Conservation (phyloP, 2,797 vertebrate genomes). For the Myoxocephalus aenaeus region DNA sequence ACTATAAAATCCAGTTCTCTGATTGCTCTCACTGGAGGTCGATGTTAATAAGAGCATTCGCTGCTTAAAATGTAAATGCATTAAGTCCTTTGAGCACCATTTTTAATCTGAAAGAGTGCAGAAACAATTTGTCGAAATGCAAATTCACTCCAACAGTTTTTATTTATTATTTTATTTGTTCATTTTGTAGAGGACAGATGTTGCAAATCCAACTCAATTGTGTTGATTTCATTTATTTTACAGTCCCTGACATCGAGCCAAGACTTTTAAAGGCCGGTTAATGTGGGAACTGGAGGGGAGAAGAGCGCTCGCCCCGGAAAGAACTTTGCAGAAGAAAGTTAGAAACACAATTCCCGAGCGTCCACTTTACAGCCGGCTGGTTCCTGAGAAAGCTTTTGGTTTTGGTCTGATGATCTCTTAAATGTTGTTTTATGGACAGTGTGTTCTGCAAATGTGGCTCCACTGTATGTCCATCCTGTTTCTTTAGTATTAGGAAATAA, state of each 20-base stretch:
- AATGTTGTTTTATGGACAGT: constrained; percentile 36
- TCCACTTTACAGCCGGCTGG: constrained; percentile 49
- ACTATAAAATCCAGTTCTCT: not conserved
- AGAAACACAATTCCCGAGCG: constrained; percentile 43
- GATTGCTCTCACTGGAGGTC: not conserved
- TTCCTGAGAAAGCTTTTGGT: constrained; percentile 45
- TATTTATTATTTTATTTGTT: constrained; percentile 64
- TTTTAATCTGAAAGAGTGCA: constrained; percentile 71
- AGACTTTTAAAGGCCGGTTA: constrained; percentile 68
- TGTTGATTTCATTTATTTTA: constrained; percentile 76
- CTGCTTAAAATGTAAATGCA: constrained; percentile 18
- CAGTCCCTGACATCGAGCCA: constrained; percentile 69
- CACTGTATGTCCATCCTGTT: not conserved
- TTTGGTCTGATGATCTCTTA: constrained; percentile 34
- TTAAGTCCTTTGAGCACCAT: not conserved
- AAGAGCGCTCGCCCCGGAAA: constrained; percentile 68
- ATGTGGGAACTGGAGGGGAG: constrained; percentile 64
- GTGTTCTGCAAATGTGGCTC: not conserved
- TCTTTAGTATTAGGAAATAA: not conserved
- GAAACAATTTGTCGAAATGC: constrained; percentile 59
- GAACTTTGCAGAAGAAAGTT: too few relatives aligned
- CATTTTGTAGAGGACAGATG: constrained; percentile 64
- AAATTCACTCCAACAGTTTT: constrained; percentile 57
- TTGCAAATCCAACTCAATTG: constrained; percentile 66
- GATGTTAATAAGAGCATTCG: not conserved